Evolutionary conservation across 2,888 invertebrate genomes (phyloP).

Genomic region (Tetragonisca angustula): DNA sequence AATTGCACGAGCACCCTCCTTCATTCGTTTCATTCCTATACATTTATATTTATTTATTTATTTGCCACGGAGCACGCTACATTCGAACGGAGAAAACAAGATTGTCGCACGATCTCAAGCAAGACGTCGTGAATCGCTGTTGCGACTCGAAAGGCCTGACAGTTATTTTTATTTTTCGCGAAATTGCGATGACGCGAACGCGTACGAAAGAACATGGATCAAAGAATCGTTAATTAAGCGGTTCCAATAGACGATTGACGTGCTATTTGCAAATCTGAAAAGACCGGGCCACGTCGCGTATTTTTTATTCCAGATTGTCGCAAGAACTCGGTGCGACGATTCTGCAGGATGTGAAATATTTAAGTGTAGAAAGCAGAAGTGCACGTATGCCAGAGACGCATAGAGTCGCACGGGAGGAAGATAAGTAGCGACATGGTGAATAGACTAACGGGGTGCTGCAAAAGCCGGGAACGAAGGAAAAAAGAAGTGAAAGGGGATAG

Average conservation of each 20-base stretch:
- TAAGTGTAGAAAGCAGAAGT: slow-evolving; percentile 44
- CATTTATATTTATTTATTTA: slow-evolving; percentile 16
- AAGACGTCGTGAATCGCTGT: neutral
- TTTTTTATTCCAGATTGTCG: slow-evolving; percentile 43
- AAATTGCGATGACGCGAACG: neutral
- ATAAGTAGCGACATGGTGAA: slow-evolving; percentile 69
- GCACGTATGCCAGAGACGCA: slow-evolving; percentile 29
- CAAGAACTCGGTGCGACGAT: slow-evolving; percentile 37
- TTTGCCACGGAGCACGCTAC: neutral
- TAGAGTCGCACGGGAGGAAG: slow-evolving; percentile 59
- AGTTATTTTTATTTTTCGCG: neutral
- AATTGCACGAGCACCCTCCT: slow-evolving; percentile 20
- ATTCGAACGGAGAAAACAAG: too few species aligned
- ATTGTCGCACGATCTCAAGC: neutral
- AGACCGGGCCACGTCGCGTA: slow-evolving; percentile 1
- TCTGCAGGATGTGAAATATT: slow-evolving; percentile 49
- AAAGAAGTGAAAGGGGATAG: slow-evolving; percentile 36
- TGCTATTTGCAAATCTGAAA: slow-evolving; percentile 16
- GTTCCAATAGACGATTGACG: slow-evolving; percentile 15
- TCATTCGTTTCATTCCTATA: neutral
- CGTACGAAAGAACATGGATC: neutral
- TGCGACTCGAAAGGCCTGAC: too few species aligned
- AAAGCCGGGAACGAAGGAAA: slow-evolving; percentile 32
- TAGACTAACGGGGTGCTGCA: slow-evolving; percentile 68
- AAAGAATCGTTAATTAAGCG: slow-evolving; percentile 43